A percentile compares a stretch with the other conserved stretches of the same genome.
These are phyloP conservation scores for Arenaria interpres DNA, from an alignment of 2,113 vertebrate species.

Conservation along the genomic window DNA sequence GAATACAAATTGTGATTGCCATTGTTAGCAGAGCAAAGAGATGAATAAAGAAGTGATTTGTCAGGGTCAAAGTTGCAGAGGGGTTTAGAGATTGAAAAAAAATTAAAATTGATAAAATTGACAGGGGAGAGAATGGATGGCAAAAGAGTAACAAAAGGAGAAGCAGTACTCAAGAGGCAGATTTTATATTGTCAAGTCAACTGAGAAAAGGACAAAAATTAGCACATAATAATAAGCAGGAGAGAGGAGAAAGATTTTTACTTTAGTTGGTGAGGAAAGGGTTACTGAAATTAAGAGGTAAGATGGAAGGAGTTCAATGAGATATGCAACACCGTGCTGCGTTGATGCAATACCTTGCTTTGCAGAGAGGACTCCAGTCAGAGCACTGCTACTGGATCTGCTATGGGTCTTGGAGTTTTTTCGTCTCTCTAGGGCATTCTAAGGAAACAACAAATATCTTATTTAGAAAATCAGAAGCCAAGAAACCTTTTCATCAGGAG, in stretches of 20 bases:
- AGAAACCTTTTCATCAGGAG: not conserved
- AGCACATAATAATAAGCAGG: not conserved
- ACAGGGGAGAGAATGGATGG: not conserved
- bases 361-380: conserved; percentile 93
- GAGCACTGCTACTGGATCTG: conserved; percentile 86
- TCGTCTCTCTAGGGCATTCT: conserved; percentile 92
- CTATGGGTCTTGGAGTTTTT: conserved; percentile 84
- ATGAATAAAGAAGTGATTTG: conserved; percentile 27
- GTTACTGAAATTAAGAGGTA: not conserved
- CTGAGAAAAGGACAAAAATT: not conserved
- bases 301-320: not conserved
- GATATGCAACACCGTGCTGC: not conserved
- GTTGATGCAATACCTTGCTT: conserved; percentile 88
- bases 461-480: not conserved
- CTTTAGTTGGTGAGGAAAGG: not conserved
- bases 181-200: not conserved
- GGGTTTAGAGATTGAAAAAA: not conserved
- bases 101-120: not conserved
- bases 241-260: not conserved
- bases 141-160: not conserved
- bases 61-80: not conserved
- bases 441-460: conserved; percentile 40
- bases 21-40: not conserved
- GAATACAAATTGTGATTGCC: not conserved
- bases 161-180: not conserved